Evolutionary conservation across 30 jellyfish, hydroid and myxozoan species (phyloP), one percentile per base, ranked within the genome.

Genomic region (Turritopsis rubra): DNA sequence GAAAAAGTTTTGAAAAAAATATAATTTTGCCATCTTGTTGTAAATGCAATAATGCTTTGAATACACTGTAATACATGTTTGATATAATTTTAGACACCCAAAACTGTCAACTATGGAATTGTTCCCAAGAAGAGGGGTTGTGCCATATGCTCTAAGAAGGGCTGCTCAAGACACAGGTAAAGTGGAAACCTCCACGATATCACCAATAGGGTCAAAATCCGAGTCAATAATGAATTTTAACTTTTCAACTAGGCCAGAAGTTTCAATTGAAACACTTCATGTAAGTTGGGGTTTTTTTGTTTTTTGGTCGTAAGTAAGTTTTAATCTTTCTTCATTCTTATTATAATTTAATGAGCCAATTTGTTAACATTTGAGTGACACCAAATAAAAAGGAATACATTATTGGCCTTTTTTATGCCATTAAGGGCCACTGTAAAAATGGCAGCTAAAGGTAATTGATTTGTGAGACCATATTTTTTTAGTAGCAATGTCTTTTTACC

Each of bases 91-190:
- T 26, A 80, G 87, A 70, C 79, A 20, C 81, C 83, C 83, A 53
- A 65, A 80, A 70, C 79, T 41, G 26, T 52, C 26, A 53, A 5
- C 52, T 41, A 80, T 24, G 87, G 26, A 16, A 18, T 41, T 41
- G 60, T 22, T 18, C 16, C 79, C 0, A 80, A 65, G 75, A 53
- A 75, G 26, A 87, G 52, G 18, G 89, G 89, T 16, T 91, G 97
- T 82, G 66, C 94, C 41, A 90, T 88, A 8, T 91, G 97, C 73
- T 89, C 89, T 21, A 80, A 85, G 24, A 80, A 79, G 21, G 89
- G 71, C 52, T 91, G 97, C 29, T 87, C 93, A 0, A 81, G 97
- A 21, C 97, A 91, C 89, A 91, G 91, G 97, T 91, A 73, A 41
- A 41, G 60, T 41, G 5, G 5, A 41, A 5, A 13, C n/a, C 60